phyloP scores from a whole-genome alignment of 2,113 vertebrate species.

The Vombatus ursinus region DNA sequence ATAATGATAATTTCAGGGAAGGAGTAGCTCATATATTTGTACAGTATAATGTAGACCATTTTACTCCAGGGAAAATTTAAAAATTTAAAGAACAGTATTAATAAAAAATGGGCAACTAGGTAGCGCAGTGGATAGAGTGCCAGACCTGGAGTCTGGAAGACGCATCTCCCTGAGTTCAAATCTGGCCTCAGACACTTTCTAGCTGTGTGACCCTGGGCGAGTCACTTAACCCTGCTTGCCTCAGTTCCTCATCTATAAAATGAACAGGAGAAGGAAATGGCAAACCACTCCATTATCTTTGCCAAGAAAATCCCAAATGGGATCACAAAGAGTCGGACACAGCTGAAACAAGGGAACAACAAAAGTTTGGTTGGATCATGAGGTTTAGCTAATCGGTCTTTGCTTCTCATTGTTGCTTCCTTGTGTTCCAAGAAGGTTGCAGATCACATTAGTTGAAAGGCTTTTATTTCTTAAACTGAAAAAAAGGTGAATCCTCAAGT shows the following conservation, averaged over 20 bases:
- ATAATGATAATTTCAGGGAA: neutral
- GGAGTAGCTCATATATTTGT: neutral
- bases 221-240: too few relatives aligned
- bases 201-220: neutral
- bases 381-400: slow-evolving; percentile 77
- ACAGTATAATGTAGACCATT: neutral
- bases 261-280: too few relatives aligned
- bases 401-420: slow-evolving; percentile 71
- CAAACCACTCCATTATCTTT: too few relatives aligned
- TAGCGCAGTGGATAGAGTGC: neutral
- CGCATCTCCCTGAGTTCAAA: neutral
- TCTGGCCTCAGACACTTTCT: neutral
- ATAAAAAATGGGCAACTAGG: neutral
- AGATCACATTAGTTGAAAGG: slow-evolving; percentile 78
- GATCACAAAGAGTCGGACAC: too few relatives aligned
- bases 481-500: slow-evolving; percentile 83
- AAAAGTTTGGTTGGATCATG: slow-evolving; percentile 69
- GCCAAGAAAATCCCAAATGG: too few relatives aligned
- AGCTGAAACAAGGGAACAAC: too few relatives aligned
- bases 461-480: slow-evolving; percentile 82
- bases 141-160: too few relatives aligned
- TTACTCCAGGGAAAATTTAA: neutral
- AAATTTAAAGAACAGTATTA: neutral
- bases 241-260: too few relatives aligned
- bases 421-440: slow-evolving; percentile 66